Conservation (phyloP, 2,888 invertebrate genomes). For the Drosophila longiperda region DNA sequence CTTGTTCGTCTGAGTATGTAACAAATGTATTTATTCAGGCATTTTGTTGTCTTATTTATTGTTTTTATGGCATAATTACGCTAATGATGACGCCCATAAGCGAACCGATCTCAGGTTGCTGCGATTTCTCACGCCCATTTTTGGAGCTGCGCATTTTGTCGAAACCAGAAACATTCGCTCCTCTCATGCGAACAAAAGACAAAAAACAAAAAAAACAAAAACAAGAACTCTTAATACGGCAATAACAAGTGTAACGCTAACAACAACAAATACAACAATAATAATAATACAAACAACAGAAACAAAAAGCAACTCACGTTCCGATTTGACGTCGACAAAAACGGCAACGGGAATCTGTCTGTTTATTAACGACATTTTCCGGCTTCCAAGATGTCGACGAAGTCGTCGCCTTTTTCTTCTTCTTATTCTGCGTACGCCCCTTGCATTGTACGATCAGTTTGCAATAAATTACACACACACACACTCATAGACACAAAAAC, state of each 20-base stretch:
- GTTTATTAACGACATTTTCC: constrained; percentile 38
- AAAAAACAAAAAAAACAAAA: constrained; percentile 3
- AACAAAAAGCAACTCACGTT: constrained; percentile 17
- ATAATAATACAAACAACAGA: background rate
- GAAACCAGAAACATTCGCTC: constrained; percentile 45
- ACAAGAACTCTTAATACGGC: constrained; percentile 12
- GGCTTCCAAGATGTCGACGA: constrained; percentile 23
- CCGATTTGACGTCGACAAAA: constrained; percentile 16
- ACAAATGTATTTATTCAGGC: constrained; percentile 9
- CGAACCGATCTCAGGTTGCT: constrained; percentile 37
- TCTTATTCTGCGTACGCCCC: background rate
- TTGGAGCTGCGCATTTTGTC: constrained; percentile 38
- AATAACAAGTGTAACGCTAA: constrained; percentile 26
- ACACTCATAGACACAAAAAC: constrained; percentile 22
- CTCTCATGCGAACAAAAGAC: constrained; percentile 10
- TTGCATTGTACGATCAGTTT: constrained; percentile 9
- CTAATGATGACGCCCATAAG: constrained; percentile 62
- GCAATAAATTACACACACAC: constrained; percentile 19
- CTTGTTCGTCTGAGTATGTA: background rate
- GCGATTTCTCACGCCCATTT: constrained; percentile 75
- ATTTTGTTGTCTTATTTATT: constrained; percentile 23
- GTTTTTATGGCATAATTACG: constrained; percentile 62
- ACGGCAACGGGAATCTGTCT: constrained; percentile 18
- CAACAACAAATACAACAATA: background rate
- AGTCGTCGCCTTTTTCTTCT: background rate